These are phyloP conservation scores for Chaenodraco wilsoni DNA, from an alignment of 2,797 vertebrate species.

Conservation along the genomic window DNA sequence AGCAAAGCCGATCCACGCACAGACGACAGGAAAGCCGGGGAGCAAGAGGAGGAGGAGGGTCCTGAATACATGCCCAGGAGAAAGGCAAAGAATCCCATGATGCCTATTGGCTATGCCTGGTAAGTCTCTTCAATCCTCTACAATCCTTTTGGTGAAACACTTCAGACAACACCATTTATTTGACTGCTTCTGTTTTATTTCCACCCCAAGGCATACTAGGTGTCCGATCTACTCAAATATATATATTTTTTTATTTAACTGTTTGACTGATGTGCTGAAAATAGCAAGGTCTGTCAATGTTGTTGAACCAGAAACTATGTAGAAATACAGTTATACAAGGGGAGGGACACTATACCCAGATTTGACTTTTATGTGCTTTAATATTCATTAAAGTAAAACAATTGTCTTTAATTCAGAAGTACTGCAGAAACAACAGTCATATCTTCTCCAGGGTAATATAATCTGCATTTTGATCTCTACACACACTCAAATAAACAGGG, in stretches of 20 bases:
- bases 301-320: background rate
- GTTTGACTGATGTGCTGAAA: background rate
- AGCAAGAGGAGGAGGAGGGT: conserved; percentile 53
- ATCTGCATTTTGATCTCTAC: background rate
- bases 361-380: background rate
- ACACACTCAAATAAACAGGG: background rate
- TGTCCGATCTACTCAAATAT: background rate
- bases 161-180: too few relatives aligned
- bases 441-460: background rate
- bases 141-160: too few relatives aligned
- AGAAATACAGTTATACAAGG: background rate
- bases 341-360: background rate
- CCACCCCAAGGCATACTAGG: background rate
- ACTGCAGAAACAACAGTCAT: background rate
- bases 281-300: background rate
- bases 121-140: conserved; percentile 61
- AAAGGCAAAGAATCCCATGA: conserved; percentile 92
- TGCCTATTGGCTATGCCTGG: conserved; percentile 91
- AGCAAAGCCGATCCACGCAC: background rate
- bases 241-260: background rate
- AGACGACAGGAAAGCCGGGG: conserved; percentile 8
- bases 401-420: background rate
- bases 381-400: background rate
- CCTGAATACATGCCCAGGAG: conserved; percentile 88
- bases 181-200: background rate